Conservation (phyloP, 2,113 vertebrate genomes). For the Zosterops borbonicus region DNA sequence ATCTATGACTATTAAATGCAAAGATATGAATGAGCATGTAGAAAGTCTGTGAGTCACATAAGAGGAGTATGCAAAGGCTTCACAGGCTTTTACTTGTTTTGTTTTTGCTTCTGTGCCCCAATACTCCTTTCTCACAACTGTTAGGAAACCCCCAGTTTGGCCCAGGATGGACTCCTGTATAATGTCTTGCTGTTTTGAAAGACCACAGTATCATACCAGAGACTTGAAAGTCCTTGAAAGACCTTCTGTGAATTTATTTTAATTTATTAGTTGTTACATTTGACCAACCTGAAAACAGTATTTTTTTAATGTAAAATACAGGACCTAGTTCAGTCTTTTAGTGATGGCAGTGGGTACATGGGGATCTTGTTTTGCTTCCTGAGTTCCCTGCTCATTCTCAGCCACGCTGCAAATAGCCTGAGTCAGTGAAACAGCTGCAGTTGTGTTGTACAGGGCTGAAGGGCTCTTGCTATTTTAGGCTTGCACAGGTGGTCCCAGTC, state of each 20-base stretch:
- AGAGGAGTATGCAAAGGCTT: not conserved
- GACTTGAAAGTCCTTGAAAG: not conserved
- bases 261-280: not conserved
- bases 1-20: not conserved
- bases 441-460: not conserved
- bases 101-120: not conserved
- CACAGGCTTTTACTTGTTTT: not conserved
- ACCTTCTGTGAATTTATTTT: not conserved
- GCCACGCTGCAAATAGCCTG: not conserved
- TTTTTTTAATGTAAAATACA: not conserved
- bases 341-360: not conserved
- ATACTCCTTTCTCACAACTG: not conserved
- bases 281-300: not conserved
- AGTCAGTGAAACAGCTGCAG: constrained; percentile 34
- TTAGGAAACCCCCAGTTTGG: not conserved
- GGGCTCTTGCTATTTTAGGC: not conserved
- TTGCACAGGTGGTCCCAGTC: not conserved
- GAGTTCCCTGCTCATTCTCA: not conserved
- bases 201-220: not conserved
- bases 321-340: not conserved
- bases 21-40: not conserved
- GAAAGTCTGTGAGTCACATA: not conserved
- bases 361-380: not conserved
- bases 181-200: not conserved
- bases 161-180: not conserved